Percentiles rank a stretch among this genome's conserved stretches.
Conservation (phyloP, 2,888 invertebrate species). For the Apamea crenata region DNA sequence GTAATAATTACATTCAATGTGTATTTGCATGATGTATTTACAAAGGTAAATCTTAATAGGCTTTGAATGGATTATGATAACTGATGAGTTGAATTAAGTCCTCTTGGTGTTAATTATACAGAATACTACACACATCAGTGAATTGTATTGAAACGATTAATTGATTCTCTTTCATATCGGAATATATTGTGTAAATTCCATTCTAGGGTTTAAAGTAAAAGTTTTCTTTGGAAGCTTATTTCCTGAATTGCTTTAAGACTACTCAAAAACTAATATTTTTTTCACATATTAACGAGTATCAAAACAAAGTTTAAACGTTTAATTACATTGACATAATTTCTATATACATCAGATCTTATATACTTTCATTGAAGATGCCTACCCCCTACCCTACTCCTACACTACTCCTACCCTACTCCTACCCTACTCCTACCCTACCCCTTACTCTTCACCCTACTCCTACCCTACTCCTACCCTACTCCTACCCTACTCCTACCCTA, state of each 20-base stretch:
- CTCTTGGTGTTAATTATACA: slow-evolving; percentile 6
- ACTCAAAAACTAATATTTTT: background rate
- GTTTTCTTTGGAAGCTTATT: background rate
- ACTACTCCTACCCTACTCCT: no score
- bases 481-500: no score
- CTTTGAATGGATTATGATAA: slow-evolving; percentile 3
- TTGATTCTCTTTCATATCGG: background rate
- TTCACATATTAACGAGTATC: background rate
- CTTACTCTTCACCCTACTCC: no score
- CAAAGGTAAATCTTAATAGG: background rate
- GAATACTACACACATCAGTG: background rate
- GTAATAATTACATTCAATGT: background rate
- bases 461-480: no score
- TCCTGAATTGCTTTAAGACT: background rate
- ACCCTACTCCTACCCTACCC: no score
- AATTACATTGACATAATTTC: background rate
- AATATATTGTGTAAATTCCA: background rate
- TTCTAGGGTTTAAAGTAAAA: background rate
- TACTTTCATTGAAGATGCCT: background rate
- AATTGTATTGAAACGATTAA: background rate
- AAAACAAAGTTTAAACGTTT: background rate
- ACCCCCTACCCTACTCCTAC: no score
- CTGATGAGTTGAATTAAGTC: slow-evolving; percentile 14
- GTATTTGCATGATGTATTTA: background rate
- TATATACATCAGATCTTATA: no score